Evolutionary conservation across 2,888 invertebrate genomes (phyloP), one percentile per base, ranked within the genome.

Genomic region (Drosophila austrosaltans): DNA sequence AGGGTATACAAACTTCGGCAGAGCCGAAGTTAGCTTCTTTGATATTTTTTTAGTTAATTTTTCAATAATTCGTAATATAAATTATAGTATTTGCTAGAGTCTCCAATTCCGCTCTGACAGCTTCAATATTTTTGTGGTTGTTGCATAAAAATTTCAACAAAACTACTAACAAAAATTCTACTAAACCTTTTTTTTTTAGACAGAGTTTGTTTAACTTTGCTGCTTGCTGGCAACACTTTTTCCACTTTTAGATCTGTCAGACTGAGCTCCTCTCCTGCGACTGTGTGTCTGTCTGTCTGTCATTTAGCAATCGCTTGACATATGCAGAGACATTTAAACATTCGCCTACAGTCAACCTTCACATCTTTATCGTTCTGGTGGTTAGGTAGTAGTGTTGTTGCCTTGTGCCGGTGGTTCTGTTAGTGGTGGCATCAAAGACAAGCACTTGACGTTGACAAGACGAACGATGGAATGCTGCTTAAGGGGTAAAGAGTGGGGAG

Each of bases 291-390:
- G 65, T 60, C 62, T 60, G 69, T 57, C 62, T 79, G 85, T 74
- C 82, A 81, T 86, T 76, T 75, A 78, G 78, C 72, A 65, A 79
- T 60, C 71, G 70, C 77, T 72, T 77, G 81, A 68, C 77, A 77
- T 56, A 62, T 65, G 60, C 56, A 53, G 36, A 54, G 59, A 10
- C 66, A 69, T 22, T 48, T 40, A 36, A 42, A n/a, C 56, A 48
- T 32, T 39, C 56, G 40, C 25, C 22, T 44, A 61, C n/a, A 53
- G 30, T 58, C 58, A 22, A 6, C 25, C 58, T 32, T 58, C 39
- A 72, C 66, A 58, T 73, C 74, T 74, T 66, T 61, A 53, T 22
- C 57, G 39, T 39, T 61, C 39, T 62, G 42, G 56, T 32, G 36
- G 40, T 40, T 12, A 40, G 40, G 10, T 48, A 12, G 22, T 22